phyloP scores from a whole-genome alignment of 2,797 vertebrate species.

The Pseudochirops corinnae region DNA sequence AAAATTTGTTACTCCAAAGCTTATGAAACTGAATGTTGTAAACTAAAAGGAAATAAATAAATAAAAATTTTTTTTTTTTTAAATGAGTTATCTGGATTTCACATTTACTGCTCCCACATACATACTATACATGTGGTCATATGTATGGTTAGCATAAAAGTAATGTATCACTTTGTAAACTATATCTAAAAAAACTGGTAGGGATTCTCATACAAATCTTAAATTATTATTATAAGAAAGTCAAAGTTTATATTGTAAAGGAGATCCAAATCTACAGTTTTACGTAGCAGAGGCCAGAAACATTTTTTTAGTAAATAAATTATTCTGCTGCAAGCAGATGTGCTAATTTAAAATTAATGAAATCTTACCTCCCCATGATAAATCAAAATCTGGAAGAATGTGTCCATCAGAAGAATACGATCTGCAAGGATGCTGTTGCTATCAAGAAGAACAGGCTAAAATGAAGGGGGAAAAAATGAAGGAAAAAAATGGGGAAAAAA shows the following conservation, averaged over 20 bases:
- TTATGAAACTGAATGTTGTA: too few species aligned
- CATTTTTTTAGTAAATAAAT: slow-evolving; percentile 24
- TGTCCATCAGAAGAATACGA: slow-evolving; percentile 98
- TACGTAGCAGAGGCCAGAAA: background rate
- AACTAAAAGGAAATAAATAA: too few species aligned
- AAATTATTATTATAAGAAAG: slow-evolving; percentile 45
- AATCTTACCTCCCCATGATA: slow-evolving; percentile 96
- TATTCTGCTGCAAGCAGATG: background rate
- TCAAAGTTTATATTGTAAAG: slow-evolving; percentile 35
- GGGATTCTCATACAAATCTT: background rate
- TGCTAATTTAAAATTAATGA: background rate
- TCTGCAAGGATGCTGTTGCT: slow-evolving; percentile 98
- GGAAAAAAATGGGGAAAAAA: too few species aligned
- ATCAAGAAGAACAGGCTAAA: slow-evolving; percentile 95
- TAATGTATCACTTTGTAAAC: background rate
- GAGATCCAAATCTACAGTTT: slow-evolving; percentile 6
- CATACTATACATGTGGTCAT: background rate
- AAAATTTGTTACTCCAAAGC: too few species aligned
- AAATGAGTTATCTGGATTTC: background rate
- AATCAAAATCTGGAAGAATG: slow-evolving; percentile 99
- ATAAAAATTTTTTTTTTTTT: too few species aligned
- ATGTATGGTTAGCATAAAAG: slow-evolving; percentile 40
- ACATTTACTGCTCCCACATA: slow-evolving; percentile 1
- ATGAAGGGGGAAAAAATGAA: slow-evolving; percentile 53
- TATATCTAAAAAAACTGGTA: slow-evolving; percentile 26